Evolutionary conservation across 2,888 invertebrate genomes (phyloP).

Genomic region (Operophtera brumata): DNA sequence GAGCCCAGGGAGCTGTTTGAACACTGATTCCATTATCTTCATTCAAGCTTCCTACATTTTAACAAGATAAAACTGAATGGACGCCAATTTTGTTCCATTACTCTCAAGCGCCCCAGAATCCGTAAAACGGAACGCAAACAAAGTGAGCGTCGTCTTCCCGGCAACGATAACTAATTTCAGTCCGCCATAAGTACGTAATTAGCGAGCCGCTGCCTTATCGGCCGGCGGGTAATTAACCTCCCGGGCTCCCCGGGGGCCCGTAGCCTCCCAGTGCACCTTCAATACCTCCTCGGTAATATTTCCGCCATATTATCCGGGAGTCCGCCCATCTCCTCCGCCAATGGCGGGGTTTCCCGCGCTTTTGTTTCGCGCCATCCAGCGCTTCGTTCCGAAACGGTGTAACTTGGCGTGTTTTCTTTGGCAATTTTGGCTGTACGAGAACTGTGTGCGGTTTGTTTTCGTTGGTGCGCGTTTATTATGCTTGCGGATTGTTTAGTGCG

Average conservation of each 20-base stretch:
- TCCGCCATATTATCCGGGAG: conserved; percentile 78
- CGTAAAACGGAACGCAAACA: conserved; percentile 80
- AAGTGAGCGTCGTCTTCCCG: conserved; percentile 77
- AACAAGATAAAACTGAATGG: conserved; percentile 74
- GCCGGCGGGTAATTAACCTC: conserved; percentile 80
- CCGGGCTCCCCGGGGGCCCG: conserved; percentile 50
- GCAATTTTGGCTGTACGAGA: conserved; percentile 74
- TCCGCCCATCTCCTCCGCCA: conserved; percentile 79
- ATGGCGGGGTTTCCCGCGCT: conserved; percentile 76
- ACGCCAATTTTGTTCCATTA: conserved; percentile 78
- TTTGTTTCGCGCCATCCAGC: conserved; percentile 71
- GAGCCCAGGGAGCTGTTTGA: conserved; percentile 63
- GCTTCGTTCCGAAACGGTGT: conserved; percentile 76
- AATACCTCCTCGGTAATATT: conserved; percentile 78
- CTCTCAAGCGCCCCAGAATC: conserved; percentile 69
- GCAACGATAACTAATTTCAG: conserved; percentile 80
- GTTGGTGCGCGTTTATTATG: conserved; percentile 69
- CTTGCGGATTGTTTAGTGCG: conserved; percentile 41
- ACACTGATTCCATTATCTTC: conserved; percentile 75
- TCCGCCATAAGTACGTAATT: conserved; percentile 81
- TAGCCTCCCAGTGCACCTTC: conserved; percentile 66
- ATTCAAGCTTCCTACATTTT: conserved; percentile 56
- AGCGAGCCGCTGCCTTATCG: conserved; percentile 81
- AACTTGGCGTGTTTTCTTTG: conserved; percentile 71
- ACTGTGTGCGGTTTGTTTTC: conserved; percentile 73